Evolutionary conservation across 2,888 invertebrate genomes (phyloP), one percentile per base, ranked within the genome.

Genomic region (Latrodectus elegans): DNA sequence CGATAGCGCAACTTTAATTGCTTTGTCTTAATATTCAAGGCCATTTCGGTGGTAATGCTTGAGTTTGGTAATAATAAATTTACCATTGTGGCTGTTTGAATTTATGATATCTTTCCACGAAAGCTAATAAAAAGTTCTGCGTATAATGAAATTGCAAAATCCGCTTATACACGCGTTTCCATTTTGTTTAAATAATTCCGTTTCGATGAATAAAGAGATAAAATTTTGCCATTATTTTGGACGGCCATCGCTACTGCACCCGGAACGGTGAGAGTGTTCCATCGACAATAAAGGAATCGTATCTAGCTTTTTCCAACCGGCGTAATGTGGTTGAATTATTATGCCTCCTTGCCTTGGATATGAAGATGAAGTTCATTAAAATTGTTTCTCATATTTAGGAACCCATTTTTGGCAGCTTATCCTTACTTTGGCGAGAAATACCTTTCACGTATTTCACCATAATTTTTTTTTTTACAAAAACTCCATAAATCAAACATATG

Each of bases 291-390:
- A 87, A 87, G 86, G 76, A 81, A 73, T 77, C 72, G 64, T 72
- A 87, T 72, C 53, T 87, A 67, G 86, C 81, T 81, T 87, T 87
- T 87, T 87, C 76, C 79, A 55, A 76, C 67, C 65, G 65, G 68
- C 67, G 73, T 78, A 84, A 78, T 78, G 68, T 52, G 15, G 22
- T 75, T 77, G 76, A 80, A 77, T 81, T 72, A 81, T 80, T 49
- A 72, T 80, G 76, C 53, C 76, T 87, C 81, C 12, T 53, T 73
- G 17, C 71, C 22, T 49, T 55, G 76, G 67, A 64, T 70, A 80
- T 80, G 79, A 80, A 80, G 79, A 81, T 77, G 75, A 81, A 87
- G 86, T 87, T 87, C 86, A 87, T 87, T 87, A 82, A 76, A 68
- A 80, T 80, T 81, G 77, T 87, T 77, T 81, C 65, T 76, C 15